Percentiles rank a stretch among this genome's conserved stretches.
phyloP scores from a whole-genome alignment of 2,797 vertebrate genomes.

The Chloroceryle amazona region DNA sequence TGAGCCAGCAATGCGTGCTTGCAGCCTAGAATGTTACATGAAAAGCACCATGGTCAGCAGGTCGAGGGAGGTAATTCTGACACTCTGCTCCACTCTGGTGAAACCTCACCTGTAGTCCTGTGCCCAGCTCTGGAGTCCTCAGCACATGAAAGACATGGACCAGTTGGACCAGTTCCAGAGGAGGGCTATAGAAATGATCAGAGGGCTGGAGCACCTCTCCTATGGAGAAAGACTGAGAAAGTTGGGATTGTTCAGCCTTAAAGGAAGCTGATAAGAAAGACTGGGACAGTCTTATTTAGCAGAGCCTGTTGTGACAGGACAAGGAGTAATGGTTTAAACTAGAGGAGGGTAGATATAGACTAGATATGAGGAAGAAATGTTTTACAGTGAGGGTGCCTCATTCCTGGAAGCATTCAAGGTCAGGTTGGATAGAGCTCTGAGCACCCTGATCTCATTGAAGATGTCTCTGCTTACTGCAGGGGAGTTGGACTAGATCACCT shows the following conservation, averaged over 20 bases:
- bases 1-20: background rate
- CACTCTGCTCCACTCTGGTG: background rate
- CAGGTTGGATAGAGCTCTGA: background rate
- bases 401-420: background rate
- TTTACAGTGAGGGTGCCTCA: background rate
- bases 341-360: background rate
- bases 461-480: background rate
- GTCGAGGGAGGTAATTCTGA: background rate
- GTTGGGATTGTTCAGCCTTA: background rate
- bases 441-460: background rate
- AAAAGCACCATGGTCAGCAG: background rate
- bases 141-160: background rate
- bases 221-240: background rate
- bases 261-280: background rate
- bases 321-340: background rate
- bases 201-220: background rate
- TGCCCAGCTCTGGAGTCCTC: background rate
- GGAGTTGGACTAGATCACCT: background rate
- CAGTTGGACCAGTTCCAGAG: background rate
- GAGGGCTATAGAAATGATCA: background rate
- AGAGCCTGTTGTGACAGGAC: background rate
- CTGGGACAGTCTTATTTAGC: background rate
- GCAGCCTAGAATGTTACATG: background rate
- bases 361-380: background rate
- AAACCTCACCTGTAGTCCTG: background rate